These are phyloP conservation scores for Nezara viridula DNA, from an alignment of 2,888 invertebrate genomes.

Conservation along the genomic window DNA sequence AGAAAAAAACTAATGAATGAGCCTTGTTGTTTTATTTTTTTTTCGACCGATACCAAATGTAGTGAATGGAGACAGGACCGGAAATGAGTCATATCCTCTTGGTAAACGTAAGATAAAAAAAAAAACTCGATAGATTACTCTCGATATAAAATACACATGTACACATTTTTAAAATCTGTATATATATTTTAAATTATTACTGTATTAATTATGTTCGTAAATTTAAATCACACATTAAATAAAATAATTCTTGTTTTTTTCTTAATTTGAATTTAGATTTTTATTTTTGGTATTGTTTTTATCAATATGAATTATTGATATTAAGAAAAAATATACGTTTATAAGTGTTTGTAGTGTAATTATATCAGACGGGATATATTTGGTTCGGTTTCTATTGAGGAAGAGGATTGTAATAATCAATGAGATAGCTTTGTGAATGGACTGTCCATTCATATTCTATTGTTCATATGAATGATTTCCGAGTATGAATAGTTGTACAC, in stretches of 20 bases:
- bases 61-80: constrained; percentile 39
- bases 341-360: too few relatives aligned
- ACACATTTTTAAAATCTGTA: background rate
- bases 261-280: too few relatives aligned
- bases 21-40: background rate
- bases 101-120: constrained; percentile 35
- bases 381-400: background rate
- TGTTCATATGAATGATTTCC: background rate
- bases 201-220: too few relatives aligned
- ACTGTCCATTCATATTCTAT: background rate
- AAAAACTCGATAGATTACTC: constrained; percentile 20
- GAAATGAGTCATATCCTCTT: constrained; percentile 45
- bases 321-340: too few relatives aligned
- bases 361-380: background rate
- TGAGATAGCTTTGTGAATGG: constrained; percentile 14
- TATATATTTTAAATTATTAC: background rate
- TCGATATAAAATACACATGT: background rate
- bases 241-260: too few relatives aligned
- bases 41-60: constrained; percentile 31
- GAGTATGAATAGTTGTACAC: background rate
- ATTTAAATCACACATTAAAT: too few relatives aligned
- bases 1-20: background rate
- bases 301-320: too few relatives aligned
- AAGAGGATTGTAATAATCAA: background rate
- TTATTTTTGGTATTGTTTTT: too few relatives aligned